Base-by-base conservation (phyloP, 2,888 invertebrate genomes). In the Eupithecia exiguata region DNA sequence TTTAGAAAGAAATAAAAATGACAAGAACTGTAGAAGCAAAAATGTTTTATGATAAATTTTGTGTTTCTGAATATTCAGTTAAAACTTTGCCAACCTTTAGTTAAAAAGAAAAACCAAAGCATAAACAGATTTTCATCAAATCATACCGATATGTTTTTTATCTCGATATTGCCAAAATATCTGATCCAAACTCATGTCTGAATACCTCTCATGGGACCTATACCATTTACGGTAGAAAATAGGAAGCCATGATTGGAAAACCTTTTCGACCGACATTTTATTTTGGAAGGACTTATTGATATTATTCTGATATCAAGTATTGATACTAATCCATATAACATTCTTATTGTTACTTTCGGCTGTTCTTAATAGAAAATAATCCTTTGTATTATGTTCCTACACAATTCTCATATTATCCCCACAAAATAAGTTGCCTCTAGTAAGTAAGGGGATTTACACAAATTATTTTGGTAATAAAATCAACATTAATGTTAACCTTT, bases 231-330 rank as follows among this genome's bases (percentile, higher is more conserved):
- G 72, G n/a, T 43, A 43, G n/a, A 68, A 66, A 68, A 75, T 72
- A 68, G 65, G 46, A 68, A 66, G 46, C 70, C 58, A 65, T 70
- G 70, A 75, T 72, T 70, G 70, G 70, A 75, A 70, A 68, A 72
- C 75, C 62, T 72, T 67, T 69, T 30, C 16, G 36, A 6, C 49
- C 18, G 35, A 62, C 49, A 46, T 70, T 71, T 74, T 71, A 62
- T 72, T 71, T 75, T 53, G 66, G 40, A 58, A 12, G 63, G 36
- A 53, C 69, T 70, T 62, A 36, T 49, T 53, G 66, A 75, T 73
- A 43, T 69, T 70, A 70, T 65, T 65, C 40, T 69, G 68, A 65
- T 72, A 35, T 9, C n/a, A 1, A 10, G 10, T 36, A 65, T 65
- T 38, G 25, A 25, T 25, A 58, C 58, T 58, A 25, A 58, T 12